Percentiles rank a stretch among this genome's conserved stretches.
These are phyloP conservation scores for Coreoperca whiteheadi DNA, from an alignment of 2,113 vertebrate species.

Conservation along the genomic window DNA sequence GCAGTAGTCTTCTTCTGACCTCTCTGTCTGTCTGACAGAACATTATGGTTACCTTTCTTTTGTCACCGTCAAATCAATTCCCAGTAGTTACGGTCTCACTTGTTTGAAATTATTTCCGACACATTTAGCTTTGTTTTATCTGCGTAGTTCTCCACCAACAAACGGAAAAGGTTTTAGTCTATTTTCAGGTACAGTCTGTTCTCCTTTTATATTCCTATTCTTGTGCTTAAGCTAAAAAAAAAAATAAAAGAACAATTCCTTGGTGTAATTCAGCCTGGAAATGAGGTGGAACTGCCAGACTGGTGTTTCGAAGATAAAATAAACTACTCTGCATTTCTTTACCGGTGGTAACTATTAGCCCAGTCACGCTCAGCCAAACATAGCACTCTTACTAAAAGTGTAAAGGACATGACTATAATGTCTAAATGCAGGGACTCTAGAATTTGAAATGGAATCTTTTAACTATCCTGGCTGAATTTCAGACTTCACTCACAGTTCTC, in stretches of 20 bases:
- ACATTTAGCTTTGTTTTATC: not conserved
- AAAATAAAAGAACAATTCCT: not conserved
- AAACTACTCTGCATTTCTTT: conserved; percentile 16
- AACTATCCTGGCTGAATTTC: not conserved
- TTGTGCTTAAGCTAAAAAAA: not conserved
- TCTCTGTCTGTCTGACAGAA: conserved; percentile 6
- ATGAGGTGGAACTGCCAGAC: conserved; percentile 50
- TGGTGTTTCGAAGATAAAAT: conserved; percentile 35
- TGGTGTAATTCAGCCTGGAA: conserved; percentile 38
- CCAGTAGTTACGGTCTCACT: not conserved
- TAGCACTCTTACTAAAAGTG: conserved; percentile 18
- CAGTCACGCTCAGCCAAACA: conserved; percentile 23
- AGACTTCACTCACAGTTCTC: not conserved
- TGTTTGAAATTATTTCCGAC: conserved; percentile 5
- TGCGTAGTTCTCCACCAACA: not conserved
- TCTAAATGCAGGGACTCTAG: not conserved
- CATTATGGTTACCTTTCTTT: conserved; percentile 35
- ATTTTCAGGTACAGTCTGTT: not conserved
- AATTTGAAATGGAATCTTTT: not conserved
- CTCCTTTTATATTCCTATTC: conserved; percentile 2
- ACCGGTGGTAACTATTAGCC: conserved; percentile 15
- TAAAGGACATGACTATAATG: not conserved
- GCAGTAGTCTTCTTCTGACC: conserved; percentile 33
- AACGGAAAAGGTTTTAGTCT: no score
- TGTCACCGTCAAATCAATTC: conserved; percentile 9